Conservation (phyloP, 2,797 vertebrate species). For the Labeo calbasu region DNA sequence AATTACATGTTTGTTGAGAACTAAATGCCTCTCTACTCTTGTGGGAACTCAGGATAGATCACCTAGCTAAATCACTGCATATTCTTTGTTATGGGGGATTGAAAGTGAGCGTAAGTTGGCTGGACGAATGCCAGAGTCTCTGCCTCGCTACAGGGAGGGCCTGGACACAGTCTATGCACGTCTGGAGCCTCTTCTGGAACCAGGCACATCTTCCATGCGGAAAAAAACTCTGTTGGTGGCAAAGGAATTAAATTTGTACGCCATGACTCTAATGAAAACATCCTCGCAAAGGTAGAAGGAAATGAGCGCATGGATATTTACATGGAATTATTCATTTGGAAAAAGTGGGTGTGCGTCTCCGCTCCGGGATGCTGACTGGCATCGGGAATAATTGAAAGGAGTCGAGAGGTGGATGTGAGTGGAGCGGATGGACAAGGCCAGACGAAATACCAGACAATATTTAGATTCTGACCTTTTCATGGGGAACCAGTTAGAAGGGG, state of each 20-base stretch:
- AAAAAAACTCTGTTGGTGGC: constrained; percentile 70
- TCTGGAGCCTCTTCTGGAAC: constrained; percentile 60
- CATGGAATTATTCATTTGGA: constrained; percentile 70
- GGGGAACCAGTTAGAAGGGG: constrained; percentile 49
- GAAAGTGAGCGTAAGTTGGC: constrained; percentile 58
- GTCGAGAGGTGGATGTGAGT: constrained; percentile 54
- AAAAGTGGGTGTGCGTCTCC: constrained; percentile 49
- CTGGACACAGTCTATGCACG: constrained; percentile 48
- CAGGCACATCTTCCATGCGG: constrained; percentile 64
- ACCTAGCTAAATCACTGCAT: constrained; percentile 51
- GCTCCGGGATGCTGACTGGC: constrained; percentile 55
- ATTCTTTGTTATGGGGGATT: constrained; percentile 53
- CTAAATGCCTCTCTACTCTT: constrained; percentile 59
- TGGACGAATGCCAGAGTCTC: constrained; percentile 63
- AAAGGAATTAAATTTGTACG: constrained; percentile 63
- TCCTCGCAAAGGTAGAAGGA: constrained; percentile 63
- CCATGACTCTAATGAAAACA: constrained; percentile 62
- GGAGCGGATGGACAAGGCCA: constrained; percentile 40
- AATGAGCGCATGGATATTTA: constrained; percentile 70
- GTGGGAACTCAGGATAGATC: constrained; percentile 44
- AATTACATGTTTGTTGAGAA: constrained; percentile 78
- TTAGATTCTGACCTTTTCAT: constrained; percentile 52
- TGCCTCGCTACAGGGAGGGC: constrained; percentile 51
- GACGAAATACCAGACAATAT: constrained; percentile 49
- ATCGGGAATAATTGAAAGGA: constrained; percentile 64